A percentile compares a stretch with the other conserved stretches of the same genome.
These are phyloP conservation scores for Tretioscincus oriximinensis DNA, from an alignment of 2,113 vertebrate species.

Conservation along the genomic window DNA sequence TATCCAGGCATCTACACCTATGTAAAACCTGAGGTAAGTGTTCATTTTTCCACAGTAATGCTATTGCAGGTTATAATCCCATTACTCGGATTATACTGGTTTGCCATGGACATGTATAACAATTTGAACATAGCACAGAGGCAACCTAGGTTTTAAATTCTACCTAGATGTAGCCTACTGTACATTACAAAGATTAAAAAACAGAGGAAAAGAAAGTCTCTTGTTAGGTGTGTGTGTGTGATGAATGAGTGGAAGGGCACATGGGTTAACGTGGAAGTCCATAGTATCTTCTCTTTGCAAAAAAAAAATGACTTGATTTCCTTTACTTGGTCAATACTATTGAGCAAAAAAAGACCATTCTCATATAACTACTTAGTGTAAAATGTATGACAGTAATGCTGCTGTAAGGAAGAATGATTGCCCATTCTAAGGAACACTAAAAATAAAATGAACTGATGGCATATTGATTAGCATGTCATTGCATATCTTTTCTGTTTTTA, in stretches of 20 bases:
- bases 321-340: background rate
- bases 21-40: too few species aligned
- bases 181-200: too few species aligned
- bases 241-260: background rate
- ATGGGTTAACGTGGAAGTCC: background rate
- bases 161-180: too few species aligned
- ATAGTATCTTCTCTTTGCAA: background rate
- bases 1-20: too few species aligned
- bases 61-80: too few species aligned
- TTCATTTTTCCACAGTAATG: too few species aligned
- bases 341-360: background rate
- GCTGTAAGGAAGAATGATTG: conserved; percentile 26
- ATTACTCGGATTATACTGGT: too few species aligned
- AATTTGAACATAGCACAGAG: too few species aligned
- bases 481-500: background rate
- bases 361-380: background rate
- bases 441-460: conserved; percentile 30
- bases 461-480: background rate
- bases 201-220: background rate
- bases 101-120: too few species aligned
- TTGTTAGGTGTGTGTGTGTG: background rate
- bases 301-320: background rate
- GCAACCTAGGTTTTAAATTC: too few species aligned
- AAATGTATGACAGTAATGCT: conserved; percentile 23
- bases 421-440: conserved; percentile 16